Evolutionary conservation across 2,888 invertebrate genomes (phyloP).

Genomic region (Eristalinus aeneus): DNA sequence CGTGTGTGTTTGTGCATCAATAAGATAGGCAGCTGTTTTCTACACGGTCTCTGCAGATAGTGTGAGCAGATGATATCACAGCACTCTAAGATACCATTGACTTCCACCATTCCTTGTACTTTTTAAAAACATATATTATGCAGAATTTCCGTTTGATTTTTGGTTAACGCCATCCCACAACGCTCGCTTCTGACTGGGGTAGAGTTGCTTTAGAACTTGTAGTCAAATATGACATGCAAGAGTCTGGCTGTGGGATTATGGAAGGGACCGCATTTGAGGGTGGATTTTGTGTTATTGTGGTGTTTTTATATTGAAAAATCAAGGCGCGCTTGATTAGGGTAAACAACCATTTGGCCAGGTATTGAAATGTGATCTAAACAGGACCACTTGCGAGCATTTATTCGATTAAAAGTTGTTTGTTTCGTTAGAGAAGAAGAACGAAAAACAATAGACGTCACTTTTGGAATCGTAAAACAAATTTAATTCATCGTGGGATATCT

Average conservation of each 20-base stretch:
- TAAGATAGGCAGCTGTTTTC: background rate
- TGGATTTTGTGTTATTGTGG: too few species aligned
- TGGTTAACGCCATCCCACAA: constrained; percentile 10
- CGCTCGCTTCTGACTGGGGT: background rate
- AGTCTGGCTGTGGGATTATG: constrained; percentile 13
- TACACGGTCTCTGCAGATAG: background rate
- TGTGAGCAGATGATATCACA: background rate
- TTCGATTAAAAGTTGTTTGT: too few species aligned
- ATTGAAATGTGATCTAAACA: too few species aligned
- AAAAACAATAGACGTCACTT: too few species aligned
- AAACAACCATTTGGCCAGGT: too few species aligned
- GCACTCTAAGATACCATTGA: background rate
- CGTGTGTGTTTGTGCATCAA: background rate
- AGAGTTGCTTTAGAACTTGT: background rate
- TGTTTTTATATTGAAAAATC: too few species aligned
- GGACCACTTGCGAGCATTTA: too few species aligned
- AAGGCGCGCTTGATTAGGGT: too few species aligned
- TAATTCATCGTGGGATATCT: too few species aligned
- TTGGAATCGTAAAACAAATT: too few species aligned
- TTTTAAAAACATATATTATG: constrained; percentile 45
- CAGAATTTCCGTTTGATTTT: constrained; percentile 44
- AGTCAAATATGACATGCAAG: constrained; percentile 47
- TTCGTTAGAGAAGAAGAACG: too few species aligned
- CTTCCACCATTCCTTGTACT: too few species aligned
- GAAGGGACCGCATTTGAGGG: constrained; percentile 54